Base-by-base conservation (phyloP, 2,113 vertebrate species). In the Perccottus glenii region DNA sequence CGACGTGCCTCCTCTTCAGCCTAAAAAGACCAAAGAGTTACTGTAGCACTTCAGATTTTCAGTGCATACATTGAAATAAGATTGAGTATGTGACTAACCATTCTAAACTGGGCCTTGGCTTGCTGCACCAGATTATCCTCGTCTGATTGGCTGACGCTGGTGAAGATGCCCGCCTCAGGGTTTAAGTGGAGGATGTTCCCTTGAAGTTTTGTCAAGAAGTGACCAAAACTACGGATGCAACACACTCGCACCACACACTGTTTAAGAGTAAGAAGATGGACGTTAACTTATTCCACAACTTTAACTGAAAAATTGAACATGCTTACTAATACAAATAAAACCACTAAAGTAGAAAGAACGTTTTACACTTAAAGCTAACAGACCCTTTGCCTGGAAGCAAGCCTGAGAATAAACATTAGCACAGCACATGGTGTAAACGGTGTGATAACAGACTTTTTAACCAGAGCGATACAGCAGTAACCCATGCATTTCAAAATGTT, bases 141-240 rank as follows among this genome's bases (percentile, higher is more conserved):
- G 62, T 98, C 94, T 0, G 94, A 87, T 81, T 96, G 97, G 40
- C 93, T 93, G 6, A 93, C 93, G 90, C 97, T 98, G 90, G 96
- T 95, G 85, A 99, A 99, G 89, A 99, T 98, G 7, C 95, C 96
- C 0, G 95, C 95, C 85, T 98, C 96, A 0, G 95, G 86, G 85
- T 94, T 99, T 91, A 95, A 99, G 85, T 98, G 97, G 68, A 99
- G 91, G 80, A 97, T 94, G 88, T 97, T 96, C 89, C 96, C 95
- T 73, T 97, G 96, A 85, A 98, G 74, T 81, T 85, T 94, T 11
- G 94, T 94, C 0, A 99, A 91, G 74, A 98, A 98, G 90, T 98
- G 97, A 32, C 97, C 97, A 1, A 98, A 99, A 88, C 97, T 98
- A 53, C 97, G 95, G 38, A 98, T 95, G 86, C 94, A 97, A 88